phyloP scores from a whole-genome alignment of 2,888 invertebrate genomes.

The Lacanobia wlatinum region DNA sequence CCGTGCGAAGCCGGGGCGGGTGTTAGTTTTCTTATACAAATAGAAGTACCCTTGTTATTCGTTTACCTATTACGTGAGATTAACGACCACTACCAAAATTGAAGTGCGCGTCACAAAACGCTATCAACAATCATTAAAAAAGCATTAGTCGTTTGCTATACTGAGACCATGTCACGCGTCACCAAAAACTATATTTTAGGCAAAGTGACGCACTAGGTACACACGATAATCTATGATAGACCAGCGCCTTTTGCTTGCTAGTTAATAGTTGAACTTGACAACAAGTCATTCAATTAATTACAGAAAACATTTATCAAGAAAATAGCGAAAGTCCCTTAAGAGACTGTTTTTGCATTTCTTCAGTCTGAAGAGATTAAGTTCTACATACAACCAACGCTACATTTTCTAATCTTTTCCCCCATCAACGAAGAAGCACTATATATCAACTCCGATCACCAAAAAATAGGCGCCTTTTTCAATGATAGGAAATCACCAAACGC shows the following conservation, averaged over 20 bases:
- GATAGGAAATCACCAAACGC: too few species aligned
- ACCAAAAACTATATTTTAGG: constrained; percentile 26
- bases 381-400: too few species aligned
- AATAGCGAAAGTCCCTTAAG: too few species aligned
- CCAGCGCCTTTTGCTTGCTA: neutral
- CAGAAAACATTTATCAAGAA: neutral
- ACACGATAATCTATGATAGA: constrained; percentile 5
- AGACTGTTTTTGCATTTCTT: too few species aligned
- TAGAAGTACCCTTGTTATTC: neutral
- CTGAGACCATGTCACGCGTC: neutral
- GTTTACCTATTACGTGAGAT: constrained; percentile 4
- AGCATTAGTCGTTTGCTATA: constrained; percentile 31
- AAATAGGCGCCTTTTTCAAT: too few species aligned
- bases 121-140: constrained; percentile 44
- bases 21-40: too few species aligned
- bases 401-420: too few species aligned
- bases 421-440: too few species aligned
- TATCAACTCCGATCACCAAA: too few species aligned
- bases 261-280: neutral
- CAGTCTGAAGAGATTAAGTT: too few species aligned
- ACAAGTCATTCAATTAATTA: neutral
- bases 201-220: constrained; percentile 1
- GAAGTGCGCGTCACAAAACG: constrained; percentile 2
- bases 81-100: constrained; percentile 35
- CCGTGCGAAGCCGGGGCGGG: too few species aligned